Conservation (phyloP, 2,113 vertebrate genomes). For the Aspiorhynchus laticeps region DNA sequence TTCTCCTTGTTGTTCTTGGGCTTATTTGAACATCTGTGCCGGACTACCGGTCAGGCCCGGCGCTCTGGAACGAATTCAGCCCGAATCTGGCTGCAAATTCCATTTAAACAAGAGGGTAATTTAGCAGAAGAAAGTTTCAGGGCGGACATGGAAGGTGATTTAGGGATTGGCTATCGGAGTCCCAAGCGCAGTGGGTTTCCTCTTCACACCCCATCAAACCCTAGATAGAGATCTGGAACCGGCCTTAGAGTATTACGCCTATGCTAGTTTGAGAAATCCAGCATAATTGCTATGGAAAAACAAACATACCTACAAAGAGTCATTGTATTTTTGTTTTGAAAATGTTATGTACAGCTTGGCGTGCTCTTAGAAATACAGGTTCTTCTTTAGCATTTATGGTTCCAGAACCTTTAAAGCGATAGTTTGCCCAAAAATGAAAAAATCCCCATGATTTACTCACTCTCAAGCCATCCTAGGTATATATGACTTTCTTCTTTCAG, state of each 20-base stretch:
- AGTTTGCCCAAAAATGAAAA: too few species aligned
- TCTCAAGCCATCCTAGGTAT: too few species aligned
- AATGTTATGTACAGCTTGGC: background rate
- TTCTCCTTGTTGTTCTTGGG: slow-evolving; percentile 76
- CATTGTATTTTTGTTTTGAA: background rate
- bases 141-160: slow-evolving; percentile 33
- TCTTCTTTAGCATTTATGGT: background rate
- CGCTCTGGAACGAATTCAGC: slow-evolving; percentile 64
- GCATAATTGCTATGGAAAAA: slow-evolving; percentile 1
- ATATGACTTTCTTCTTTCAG: too few species aligned
- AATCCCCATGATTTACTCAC: too few species aligned
- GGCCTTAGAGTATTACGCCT: background rate
- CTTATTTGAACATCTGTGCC: slow-evolving; percentile 75
- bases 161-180: slow-evolving; percentile 29
- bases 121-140: slow-evolving; percentile 60
- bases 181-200: background rate
- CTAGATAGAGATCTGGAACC: slow-evolving; percentile 52
- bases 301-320: background rate
- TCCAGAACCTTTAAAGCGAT: background rate
- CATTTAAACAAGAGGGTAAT: slow-evolving; percentile 64
- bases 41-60: slow-evolving; percentile 55
- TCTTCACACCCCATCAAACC: slow-evolving; percentile 2
- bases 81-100: slow-evolving; percentile 62
- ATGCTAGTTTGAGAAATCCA: background rate
- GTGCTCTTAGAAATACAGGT: background rate